phyloP scores from a whole-genome alignment of 2,888 invertebrate species.

The Helobdella robusta region DNA sequence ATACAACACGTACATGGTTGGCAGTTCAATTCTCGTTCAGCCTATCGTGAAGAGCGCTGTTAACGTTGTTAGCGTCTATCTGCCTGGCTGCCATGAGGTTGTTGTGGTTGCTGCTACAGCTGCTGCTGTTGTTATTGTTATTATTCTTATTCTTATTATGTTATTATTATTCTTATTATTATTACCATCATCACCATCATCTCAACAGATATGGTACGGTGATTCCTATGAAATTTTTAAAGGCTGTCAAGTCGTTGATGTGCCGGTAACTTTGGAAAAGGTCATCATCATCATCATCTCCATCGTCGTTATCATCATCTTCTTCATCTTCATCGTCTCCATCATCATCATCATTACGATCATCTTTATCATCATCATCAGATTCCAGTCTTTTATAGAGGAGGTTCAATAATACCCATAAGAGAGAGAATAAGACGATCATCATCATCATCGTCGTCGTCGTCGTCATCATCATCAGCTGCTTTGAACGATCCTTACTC shows the following conservation, averaged over 20 bases:
- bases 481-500: conserved; percentile 89
- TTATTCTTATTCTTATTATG: not conserved
- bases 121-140: not conserved
- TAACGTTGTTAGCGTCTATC: conserved; percentile 68
- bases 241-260: conserved; percentile 49
- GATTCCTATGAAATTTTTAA: conserved; percentile 62
- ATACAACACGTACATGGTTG: conserved; percentile 71
- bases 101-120: not conserved
- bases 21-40: conserved; percentile 70
- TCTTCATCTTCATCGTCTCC: too few species aligned
- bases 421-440: conserved; percentile 80
- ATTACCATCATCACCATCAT: not conserved
- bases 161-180: not conserved
- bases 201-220: conserved; percentile 1
- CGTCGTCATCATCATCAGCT: conserved; percentile 71
- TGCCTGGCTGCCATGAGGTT: conserved; percentile 58
- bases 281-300: too few species aligned
- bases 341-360: too few species aligned
- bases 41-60: conserved; percentile 73
- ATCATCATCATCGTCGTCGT: conserved; percentile 68
- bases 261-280: conserved; percentile 66
- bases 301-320: too few species aligned
- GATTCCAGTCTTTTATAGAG: conserved; percentile 86
- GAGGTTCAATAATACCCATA: conserved; percentile 78
- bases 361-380: too few species aligned